Conservation (phyloP, 2,888 invertebrate species). For the Rhingia campestris region DNA sequence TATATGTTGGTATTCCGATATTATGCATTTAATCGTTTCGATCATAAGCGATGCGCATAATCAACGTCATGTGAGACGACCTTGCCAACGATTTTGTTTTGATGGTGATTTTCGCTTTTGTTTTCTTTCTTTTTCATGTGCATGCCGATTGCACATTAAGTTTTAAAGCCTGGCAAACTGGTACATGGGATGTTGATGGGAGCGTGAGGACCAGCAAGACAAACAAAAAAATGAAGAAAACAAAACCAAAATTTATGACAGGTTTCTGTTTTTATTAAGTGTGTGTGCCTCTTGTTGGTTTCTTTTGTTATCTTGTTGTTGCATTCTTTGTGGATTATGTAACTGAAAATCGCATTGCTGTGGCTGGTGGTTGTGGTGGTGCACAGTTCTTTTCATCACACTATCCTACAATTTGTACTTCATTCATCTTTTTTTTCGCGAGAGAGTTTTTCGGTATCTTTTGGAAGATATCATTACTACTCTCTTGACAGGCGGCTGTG, state of each 20-base stretch:
- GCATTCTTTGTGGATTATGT: slow-evolving; percentile 65
- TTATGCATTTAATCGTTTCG: slow-evolving; percentile 59
- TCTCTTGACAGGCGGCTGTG: slow-evolving; percentile 19
- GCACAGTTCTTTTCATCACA: slow-evolving; percentile 55
- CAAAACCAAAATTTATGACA: slow-evolving; percentile 40
- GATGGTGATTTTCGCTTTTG: slow-evolving; percentile 63
- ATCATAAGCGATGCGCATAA: slow-evolving; percentile 71
- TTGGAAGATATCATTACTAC: slow-evolving; percentile 36
- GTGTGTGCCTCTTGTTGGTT: slow-evolving; percentile 27
- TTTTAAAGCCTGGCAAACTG: slow-evolving; percentile 51
- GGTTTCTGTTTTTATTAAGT: slow-evolving; percentile 41
- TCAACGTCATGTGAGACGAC: slow-evolving; percentile 71
- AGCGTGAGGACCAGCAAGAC: background rate
- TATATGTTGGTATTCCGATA: slow-evolving; percentile 53
- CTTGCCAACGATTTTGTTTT: slow-evolving; percentile 73
- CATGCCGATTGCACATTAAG: slow-evolving; percentile 52
- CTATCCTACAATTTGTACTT: slow-evolving; percentile 54
- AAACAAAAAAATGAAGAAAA: background rate
- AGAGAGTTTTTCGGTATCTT: slow-evolving; percentile 22
- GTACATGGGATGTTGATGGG: slow-evolving; percentile 37
- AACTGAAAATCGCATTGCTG: slow-evolving; percentile 22
- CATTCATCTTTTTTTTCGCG: slow-evolving; percentile 52
- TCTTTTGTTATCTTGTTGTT: slow-evolving; percentile 59
- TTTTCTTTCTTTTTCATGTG: slow-evolving; percentile 23
- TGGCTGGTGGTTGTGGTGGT: slow-evolving; percentile 4